phyloP scores from a whole-genome alignment of 2,888 invertebrate genomes.

The Caenorhabditis sinica region DNA sequence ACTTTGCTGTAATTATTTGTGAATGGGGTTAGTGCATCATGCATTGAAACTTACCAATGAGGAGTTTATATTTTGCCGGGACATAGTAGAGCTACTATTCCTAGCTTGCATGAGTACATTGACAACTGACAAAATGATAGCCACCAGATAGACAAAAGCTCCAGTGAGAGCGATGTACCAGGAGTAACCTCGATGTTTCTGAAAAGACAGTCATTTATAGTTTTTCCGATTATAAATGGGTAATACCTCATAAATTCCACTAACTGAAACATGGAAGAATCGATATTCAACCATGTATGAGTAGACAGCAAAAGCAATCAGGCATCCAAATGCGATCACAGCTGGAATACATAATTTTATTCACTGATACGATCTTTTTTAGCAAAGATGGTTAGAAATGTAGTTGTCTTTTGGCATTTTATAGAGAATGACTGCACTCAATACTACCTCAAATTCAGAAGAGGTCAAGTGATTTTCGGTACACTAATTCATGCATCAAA shows the following conservation, averaged over 20 bases:
- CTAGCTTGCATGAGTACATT: constrained; percentile 45
- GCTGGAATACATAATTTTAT: constrained; percentile 59
- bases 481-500: constrained; percentile 15
- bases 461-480: constrained; percentile 35
- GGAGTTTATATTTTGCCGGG: constrained; percentile 61
- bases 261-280: constrained; percentile 82
- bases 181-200: constrained; percentile 82
- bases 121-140: constrained; percentile 46
- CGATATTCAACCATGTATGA: constrained; percentile 83
- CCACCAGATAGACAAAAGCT: constrained; percentile 69
- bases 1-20: constrained; percentile 54
- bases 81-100: constrained; percentile 37
- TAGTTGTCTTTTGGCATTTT: no score
- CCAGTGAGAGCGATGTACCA: constrained; percentile 77
- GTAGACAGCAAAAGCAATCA: constrained; percentile 77
- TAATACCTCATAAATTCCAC: constrained; percentile 83
- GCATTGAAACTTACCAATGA: constrained; percentile 43
- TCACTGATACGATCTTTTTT: no score
- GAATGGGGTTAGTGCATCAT: background rate
- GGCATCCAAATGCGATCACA: constrained; percentile 70
- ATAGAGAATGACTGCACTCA: background rate
- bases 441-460: background rate
- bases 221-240: background rate
- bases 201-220: constrained; percentile 14
- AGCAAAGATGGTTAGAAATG: no score